These are phyloP conservation scores for Cygnus olor DNA, from an alignment of 2,797 vertebrate species.

Conservation along the genomic window DNA sequence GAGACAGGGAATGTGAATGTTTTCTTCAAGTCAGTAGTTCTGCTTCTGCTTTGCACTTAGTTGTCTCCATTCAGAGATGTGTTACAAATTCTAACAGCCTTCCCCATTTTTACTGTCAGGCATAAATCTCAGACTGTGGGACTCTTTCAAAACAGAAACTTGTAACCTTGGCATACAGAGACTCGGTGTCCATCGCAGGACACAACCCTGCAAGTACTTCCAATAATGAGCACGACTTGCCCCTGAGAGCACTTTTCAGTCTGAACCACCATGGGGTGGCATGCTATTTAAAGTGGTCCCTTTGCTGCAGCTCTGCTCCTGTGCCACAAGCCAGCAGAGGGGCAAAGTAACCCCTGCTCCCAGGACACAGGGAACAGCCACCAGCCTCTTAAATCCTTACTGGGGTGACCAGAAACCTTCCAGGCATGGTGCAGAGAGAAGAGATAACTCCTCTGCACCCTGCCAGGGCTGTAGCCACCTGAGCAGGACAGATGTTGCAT, in stretches of 20 bases:
- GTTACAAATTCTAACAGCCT: not conserved
- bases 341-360: not conserved
- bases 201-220: not conserved
- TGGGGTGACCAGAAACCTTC: not conserved
- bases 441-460: not conserved
- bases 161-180: not conserved
- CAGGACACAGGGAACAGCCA: not conserved
- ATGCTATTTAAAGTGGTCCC: not conserved
- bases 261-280: not conserved
- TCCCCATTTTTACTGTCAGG: not conserved
- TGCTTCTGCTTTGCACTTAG: not conserved
- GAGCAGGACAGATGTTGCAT: not conserved
- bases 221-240: not conserved
- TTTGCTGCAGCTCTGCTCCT: not conserved
- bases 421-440: not conserved
- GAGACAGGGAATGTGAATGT: not conserved
- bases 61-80: not conserved
- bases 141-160: not conserved
- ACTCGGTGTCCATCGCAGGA: not conserved
- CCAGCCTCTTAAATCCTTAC: not conserved
- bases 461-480: not conserved
- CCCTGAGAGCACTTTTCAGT: not conserved
- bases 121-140: not conserved
- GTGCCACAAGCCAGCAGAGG: not conserved
- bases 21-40: not conserved